Conservation (phyloP, 2,113 vertebrate species). For the Sprattus sprattus region DNA sequence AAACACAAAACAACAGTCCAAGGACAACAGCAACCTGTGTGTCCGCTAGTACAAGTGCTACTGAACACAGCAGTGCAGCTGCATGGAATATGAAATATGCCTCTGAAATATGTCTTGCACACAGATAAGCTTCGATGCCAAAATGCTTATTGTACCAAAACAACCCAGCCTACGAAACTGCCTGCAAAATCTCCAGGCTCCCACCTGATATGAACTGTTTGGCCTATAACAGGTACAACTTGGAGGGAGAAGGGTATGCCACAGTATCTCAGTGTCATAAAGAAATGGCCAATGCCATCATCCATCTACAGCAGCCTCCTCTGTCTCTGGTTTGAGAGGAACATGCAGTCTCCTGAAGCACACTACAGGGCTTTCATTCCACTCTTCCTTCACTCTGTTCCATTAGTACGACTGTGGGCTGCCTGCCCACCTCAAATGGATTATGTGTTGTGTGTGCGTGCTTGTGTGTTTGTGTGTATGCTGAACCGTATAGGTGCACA, state of each 20-base stretch:
- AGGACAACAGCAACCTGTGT: not conserved
- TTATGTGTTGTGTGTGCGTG: constrained; percentile 14
- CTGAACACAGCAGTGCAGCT: not conserved
- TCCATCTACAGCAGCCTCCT: not conserved
- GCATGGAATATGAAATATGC: not conserved
- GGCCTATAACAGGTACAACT: not conserved
- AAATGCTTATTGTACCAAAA: not conserved
- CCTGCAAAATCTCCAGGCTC: not conserved
- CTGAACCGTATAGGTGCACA: not conserved
- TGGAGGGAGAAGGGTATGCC: too few relatives aligned
- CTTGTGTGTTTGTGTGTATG: constrained; percentile 11
- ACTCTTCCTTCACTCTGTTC: constrained; percentile 3
- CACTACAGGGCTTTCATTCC: constrained; percentile 27
- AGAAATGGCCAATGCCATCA: too few relatives aligned
- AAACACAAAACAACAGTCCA: not conserved
- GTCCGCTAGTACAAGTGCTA: not conserved
- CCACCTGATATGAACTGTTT: too few relatives aligned
- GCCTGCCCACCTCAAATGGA: constrained; percentile 24
- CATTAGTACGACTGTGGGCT: constrained; percentile 26
- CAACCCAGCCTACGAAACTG: not conserved
- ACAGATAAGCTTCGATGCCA: not conserved
- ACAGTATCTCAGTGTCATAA: too few relatives aligned
- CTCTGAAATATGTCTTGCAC: not conserved
- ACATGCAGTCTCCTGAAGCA: not conserved
- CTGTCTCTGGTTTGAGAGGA: not conserved